These are phyloP conservation scores for Bombus fervidus DNA, from an alignment of 1,140 invertebrate genomes.

Conservation along the genomic window DNA sequence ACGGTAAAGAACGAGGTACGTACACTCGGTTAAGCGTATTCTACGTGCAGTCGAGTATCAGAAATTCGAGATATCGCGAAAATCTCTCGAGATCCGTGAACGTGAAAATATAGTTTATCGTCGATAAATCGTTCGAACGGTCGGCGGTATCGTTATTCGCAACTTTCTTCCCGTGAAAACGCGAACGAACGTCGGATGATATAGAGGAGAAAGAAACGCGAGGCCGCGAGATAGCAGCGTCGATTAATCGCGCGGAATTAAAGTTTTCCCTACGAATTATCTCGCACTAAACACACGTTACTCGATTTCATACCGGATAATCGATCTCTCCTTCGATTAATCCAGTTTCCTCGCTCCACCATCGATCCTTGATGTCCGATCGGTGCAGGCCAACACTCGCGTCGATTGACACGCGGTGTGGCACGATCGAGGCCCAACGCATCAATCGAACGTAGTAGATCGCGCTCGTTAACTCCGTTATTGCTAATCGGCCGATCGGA, in stretches of 20 bases:
- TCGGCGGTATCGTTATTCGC: background rate
- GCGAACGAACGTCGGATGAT: background rate
- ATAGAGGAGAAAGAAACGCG: background rate
- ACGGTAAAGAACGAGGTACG: background rate
- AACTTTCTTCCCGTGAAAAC: background rate
- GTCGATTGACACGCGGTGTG: constrained; percentile 29
- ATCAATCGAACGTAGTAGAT: constrained; percentile 1
- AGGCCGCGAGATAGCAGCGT: background rate
- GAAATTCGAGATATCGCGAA: background rate
- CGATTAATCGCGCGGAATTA: constrained; percentile 25
- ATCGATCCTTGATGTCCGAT: background rate
- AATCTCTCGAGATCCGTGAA: background rate
- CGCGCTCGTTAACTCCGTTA: constrained; percentile 35
- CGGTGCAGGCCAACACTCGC: background rate
- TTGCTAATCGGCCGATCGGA: constrained; percentile 16
- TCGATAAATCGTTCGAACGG: background rate
- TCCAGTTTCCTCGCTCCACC: background rate
- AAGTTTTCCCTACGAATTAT: constrained; percentile 27
- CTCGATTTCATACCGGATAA: constrained; percentile 39
- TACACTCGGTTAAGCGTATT: background rate
- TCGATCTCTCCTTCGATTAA: constrained; percentile 28
- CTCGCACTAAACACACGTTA: constrained; percentile 8
- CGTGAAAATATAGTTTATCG: background rate
- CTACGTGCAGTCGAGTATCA: background rate
- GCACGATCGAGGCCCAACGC: background rate